Conservation (phyloP, 2,888 invertebrate genomes). For the Lathronympha strigana region DNA sequence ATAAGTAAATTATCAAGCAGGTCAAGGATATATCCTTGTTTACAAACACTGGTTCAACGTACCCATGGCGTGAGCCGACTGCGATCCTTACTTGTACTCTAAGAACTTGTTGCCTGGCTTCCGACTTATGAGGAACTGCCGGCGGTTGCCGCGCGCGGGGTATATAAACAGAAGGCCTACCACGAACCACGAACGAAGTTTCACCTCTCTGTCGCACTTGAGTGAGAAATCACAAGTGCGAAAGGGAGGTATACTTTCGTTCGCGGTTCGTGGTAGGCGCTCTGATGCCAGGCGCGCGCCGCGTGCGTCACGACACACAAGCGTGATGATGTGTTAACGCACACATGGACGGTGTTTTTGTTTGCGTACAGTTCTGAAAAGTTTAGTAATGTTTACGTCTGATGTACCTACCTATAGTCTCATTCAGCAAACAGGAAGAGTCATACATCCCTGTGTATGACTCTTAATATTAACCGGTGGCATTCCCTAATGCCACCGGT, state of each 20-base stretch:
- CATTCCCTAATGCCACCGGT: no score
- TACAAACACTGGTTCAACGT: constrained; percentile 54
- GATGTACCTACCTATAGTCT: no score
- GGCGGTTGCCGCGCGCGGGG: constrained; percentile 60
- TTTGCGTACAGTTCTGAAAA: neutral
- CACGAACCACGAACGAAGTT: no score
- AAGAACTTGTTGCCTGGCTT: constrained; percentile 66
- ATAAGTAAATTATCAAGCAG: neutral
- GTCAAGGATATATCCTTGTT: constrained; percentile 25
- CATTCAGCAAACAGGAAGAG: no score
- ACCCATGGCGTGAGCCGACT: constrained; percentile 72
- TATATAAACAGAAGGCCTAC: constrained; percentile 71
- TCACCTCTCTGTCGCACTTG: no score
- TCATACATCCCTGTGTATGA: no score
- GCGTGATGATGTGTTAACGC: neutral
- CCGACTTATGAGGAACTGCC: constrained; percentile 74
- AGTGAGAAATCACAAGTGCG: no score
- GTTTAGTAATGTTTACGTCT: neutral
- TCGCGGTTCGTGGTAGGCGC: no score
- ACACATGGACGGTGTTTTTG: constrained; percentile 8
- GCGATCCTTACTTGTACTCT: constrained; percentile 53
- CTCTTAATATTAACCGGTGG: no score
- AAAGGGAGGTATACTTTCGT: no score
- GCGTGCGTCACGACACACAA: constrained; percentile 62
- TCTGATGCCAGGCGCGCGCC: no score